Evolutionary conservation across 2,797 vertebrate genomes (phyloP), one percentile per base, ranked within the genome.

Genomic region (Falco biarmicus): DNA sequence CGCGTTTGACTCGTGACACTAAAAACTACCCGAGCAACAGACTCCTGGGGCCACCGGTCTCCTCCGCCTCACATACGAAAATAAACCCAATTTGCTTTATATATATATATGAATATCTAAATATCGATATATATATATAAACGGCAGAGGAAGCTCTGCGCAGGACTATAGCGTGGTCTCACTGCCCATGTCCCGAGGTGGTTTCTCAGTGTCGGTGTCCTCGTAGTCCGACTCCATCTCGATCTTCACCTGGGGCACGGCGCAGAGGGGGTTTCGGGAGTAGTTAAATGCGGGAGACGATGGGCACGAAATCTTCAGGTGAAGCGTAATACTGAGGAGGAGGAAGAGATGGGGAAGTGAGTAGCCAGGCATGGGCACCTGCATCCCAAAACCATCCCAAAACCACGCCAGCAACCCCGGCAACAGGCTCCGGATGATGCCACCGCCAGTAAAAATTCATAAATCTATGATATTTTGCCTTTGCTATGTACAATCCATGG

Each of bases 301-400:
- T 0, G 99, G 99, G 96, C 99, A 99, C 56, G 99, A 99, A 96
- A 99, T 99, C 99, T 99, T 99, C 98, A 99, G 98, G 98, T 99
- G 99, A 53, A 99, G 98, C 6, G 99, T 99, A 97, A 99, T 99
- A 91, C 99, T 99, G 98, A 29, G 88, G 50, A 59, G 73, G 81
- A 31, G 68, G 53, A 60, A 79, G 34, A 70, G 61, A 48, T 2
- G 22, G 7, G 15, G 84, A 13, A n/a, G n/a, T 87, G 74, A 92
- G 31, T 41, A 4, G 3, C 14, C 1, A 0, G 21, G 18, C 11
- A 2, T 0, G n/a, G 24, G 19, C 8, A 54, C 21, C 37, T 2
- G 1, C 43, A 32, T 5, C 47, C 65, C 78, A 43, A 43, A 43
- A 43, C 32, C 17, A 0, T 26, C 78, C 56, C 48, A 10, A 26